Conservation (phyloP, 1,140 invertebrate genomes). For the Ditylenchus dipsaci region DNA sequence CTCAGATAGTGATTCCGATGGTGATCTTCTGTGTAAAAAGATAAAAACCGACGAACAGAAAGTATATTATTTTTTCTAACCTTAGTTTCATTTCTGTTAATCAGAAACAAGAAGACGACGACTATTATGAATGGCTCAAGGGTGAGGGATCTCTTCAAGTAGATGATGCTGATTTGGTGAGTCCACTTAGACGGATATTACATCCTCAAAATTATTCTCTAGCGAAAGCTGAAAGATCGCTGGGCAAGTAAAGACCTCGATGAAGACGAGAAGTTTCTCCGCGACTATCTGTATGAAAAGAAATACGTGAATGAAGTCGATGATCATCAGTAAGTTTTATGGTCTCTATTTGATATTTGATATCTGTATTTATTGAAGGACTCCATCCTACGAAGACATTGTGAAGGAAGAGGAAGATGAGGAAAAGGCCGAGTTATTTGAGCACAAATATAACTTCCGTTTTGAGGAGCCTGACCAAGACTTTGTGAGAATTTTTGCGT, state of each 20-base stretch:
- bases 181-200: not conserved
- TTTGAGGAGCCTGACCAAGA: constrained; percentile 92
- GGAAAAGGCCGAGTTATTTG: constrained; percentile 80
- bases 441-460: constrained; percentile 89
- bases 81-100: constrained; percentile 9
- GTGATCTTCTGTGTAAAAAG: constrained; percentile 64
- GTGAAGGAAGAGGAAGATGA: constrained; percentile 67
- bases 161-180: constrained; percentile 59
- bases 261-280: constrained; percentile 78
- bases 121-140: constrained; percentile 76
- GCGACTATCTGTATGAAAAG: constrained; percentile 87
- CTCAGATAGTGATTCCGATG: constrained; percentile 59
- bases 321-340: constrained; percentile 60
- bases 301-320: constrained; percentile 67
- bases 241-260: constrained; percentile 74
- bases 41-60: constrained; percentile 67
- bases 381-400: constrained; percentile 64
- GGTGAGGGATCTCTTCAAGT: constrained; percentile 65
- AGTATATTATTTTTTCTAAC: constrained; percentile 44
- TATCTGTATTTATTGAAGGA: constrained; percentile 1
- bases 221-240: constrained; percentile 72
- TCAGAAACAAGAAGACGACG: constrained; percentile 67
- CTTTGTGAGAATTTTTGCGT: constrained; percentile 68
- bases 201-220: constrained; percentile 13
- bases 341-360: not conserved